These are phyloP conservation scores for Tupaia chinensis DNA, from an alignment of 2,113 vertebrate genomes.

Conservation along the genomic window DNA sequence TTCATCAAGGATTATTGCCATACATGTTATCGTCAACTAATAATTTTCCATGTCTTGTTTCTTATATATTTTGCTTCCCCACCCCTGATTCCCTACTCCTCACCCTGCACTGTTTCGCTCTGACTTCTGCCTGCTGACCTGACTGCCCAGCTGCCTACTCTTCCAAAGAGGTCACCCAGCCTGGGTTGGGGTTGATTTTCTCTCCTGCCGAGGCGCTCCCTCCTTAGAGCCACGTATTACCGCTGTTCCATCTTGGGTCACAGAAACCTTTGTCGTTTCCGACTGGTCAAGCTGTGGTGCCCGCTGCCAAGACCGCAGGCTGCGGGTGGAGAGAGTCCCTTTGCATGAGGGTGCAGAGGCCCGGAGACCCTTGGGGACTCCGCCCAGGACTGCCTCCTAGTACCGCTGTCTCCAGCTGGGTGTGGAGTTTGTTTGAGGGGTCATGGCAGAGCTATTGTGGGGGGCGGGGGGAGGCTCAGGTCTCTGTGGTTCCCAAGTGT, in stretches of 20 bases:
- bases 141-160: not conserved
- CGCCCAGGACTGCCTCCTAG: too few species aligned
- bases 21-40: too few species aligned
- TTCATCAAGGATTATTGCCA: too few species aligned
- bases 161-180: not conserved
- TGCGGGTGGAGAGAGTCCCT: accelerated
- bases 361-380: too few species aligned
- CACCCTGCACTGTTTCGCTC: not conserved
- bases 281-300: too few species aligned
- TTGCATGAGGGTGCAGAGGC: not conserved
- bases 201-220: not conserved
- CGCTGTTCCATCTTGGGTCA: not conserved
- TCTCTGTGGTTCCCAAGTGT: accelerated
- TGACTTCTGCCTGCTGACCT: not conserved
- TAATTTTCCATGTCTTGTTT: too few species aligned
- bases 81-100: too few species aligned
- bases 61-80: too few species aligned
- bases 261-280: not conserved
- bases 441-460: not conserved
- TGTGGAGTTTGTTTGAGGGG: accelerated
- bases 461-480: not conserved
- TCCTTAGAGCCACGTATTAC: not conserved
- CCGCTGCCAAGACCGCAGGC: not conserved
- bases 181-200: not conserved
- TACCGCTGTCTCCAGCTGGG: not conserved